Conservation (phyloP, 1,140 invertebrate genomes). For the Oryctes rhinoceros region DNA sequence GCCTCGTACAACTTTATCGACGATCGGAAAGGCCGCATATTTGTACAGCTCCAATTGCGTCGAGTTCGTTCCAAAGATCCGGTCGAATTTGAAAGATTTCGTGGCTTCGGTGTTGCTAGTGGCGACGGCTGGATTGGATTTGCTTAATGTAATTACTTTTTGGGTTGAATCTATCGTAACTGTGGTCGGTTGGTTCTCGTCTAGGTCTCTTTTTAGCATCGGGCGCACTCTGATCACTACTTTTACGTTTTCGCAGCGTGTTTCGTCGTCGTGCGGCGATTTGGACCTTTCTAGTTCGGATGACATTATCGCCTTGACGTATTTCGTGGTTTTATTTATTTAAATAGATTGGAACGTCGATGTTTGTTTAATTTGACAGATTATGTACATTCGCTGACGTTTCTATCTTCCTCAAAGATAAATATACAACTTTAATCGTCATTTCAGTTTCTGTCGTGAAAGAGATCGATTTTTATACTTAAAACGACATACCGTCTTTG, state of each 20-base stretch:
- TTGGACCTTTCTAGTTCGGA: too few species aligned
- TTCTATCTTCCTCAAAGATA: too few species aligned
- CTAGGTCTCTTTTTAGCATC: background rate
- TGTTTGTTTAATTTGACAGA: too few species aligned
- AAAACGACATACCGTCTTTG: too few species aligned
- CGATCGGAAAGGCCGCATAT: constrained; percentile 89
- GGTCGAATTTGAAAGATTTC: constrained; percentile 40
- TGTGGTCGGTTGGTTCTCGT: background rate
- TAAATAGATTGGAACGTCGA: too few species aligned
- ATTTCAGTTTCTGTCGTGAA: too few species aligned
- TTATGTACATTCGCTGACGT: too few species aligned
- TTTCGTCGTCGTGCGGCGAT: too few species aligned
- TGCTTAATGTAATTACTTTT: constrained; percentile 34
- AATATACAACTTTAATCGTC: too few species aligned
- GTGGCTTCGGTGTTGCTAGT: background rate
- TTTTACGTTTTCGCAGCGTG: constrained; percentile 17
- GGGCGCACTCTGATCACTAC: constrained; percentile 20
- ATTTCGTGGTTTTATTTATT: too few species aligned
- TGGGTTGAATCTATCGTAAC: background rate
- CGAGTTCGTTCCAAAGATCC: background rate
- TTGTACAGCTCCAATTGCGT: constrained; percentile 94
- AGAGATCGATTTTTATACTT: too few species aligned
- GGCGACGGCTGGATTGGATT: background rate
- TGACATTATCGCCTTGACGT: too few species aligned
- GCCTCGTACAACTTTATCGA: constrained; percentile 91